Evolutionary conservation across 2,888 invertebrate species (phyloP).

Genomic region (Hirudinaria manillensis): DNA sequence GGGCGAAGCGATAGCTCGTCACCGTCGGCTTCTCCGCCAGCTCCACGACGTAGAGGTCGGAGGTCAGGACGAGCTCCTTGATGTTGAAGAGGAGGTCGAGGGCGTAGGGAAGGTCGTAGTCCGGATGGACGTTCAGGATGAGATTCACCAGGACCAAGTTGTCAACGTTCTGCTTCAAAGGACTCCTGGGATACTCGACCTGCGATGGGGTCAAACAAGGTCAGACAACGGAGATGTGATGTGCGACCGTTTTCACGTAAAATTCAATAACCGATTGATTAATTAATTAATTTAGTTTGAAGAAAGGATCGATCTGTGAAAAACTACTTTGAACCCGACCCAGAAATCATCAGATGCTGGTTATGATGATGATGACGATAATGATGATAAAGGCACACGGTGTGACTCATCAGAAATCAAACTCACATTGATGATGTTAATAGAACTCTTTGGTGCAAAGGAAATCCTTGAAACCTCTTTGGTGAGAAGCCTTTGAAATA

Average conservation of each 20-base stretch:
- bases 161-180: background rate
- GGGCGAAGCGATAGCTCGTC: background rate
- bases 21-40: background rate
- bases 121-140: background rate
- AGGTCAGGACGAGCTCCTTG: slow-evolving; percentile 5
- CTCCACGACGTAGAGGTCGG: slow-evolving; percentile 13
- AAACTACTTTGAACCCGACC: too few species aligned
- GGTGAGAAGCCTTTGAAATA: background rate
- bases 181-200: background rate
- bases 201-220: background rate
- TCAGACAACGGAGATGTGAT: too few species aligned
- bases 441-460: slow-evolving; percentile 3
- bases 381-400: too few species aligned
- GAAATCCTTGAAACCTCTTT: slow-evolving; percentile 11
- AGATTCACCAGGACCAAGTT: background rate
- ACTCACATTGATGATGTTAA: slow-evolving; percentile 8
- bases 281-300: too few species aligned
- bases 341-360: too few species aligned
- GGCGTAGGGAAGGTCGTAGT: slow-evolving; percentile 12
- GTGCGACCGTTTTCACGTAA: too few species aligned
- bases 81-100: slow-evolving; percentile 12
- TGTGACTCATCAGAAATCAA: too few species aligned
- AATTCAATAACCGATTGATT: too few species aligned
- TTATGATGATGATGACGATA: too few species aligned
- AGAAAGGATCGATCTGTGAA: too few species aligned